These are phyloP conservation scores for Conomelus anceps DNA, from an alignment of 2,888 invertebrate species.

Conservation along the genomic window DNA sequence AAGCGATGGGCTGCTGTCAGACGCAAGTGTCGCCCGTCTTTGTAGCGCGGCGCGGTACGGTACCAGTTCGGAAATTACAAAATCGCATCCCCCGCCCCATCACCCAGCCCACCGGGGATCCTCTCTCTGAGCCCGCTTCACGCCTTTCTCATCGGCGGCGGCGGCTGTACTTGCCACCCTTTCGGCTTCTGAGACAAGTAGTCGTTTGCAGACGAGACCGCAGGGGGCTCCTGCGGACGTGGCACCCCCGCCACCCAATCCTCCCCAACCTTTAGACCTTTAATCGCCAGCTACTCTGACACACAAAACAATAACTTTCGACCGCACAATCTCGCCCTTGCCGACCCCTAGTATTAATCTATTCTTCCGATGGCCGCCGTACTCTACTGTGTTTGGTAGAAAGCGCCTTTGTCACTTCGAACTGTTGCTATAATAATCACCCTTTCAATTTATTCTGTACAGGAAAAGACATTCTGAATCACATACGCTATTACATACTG, in stretches of 20 bases:
- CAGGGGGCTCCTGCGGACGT: not conserved
- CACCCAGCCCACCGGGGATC: constrained; percentile 41
- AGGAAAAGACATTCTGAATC: not conserved
- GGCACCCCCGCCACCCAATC: constrained; percentile 1
- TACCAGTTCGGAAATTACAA: constrained; percentile 48
- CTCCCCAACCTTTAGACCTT: not conserved
- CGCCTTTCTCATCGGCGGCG: constrained; percentile 20
- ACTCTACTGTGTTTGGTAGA: not conserved
- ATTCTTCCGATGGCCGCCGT: not conserved
- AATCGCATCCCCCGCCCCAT: constrained; percentile 49
- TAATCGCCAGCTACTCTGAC: not conserved
- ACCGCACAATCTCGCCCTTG: not conserved
- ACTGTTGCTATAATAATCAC: not conserved
- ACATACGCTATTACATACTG: not conserved
- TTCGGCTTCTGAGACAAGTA: constrained; percentile 9
- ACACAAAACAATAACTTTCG: constrained; percentile 5
- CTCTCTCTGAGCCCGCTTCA: constrained; percentile 20
- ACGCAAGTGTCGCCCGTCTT: constrained; percentile 20
- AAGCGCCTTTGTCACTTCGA: not conserved
- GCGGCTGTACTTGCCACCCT: too few relatives aligned
- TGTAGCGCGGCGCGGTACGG: constrained; percentile 21
- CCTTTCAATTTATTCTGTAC: not conserved
- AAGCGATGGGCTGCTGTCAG: constrained; percentile 26
- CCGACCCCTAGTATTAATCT: not conserved
- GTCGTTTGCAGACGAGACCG: constrained; percentile 14